Evolutionary conservation across 2,113 vertebrate species (phyloP).

Genomic region (Mus musculus): DNA sequence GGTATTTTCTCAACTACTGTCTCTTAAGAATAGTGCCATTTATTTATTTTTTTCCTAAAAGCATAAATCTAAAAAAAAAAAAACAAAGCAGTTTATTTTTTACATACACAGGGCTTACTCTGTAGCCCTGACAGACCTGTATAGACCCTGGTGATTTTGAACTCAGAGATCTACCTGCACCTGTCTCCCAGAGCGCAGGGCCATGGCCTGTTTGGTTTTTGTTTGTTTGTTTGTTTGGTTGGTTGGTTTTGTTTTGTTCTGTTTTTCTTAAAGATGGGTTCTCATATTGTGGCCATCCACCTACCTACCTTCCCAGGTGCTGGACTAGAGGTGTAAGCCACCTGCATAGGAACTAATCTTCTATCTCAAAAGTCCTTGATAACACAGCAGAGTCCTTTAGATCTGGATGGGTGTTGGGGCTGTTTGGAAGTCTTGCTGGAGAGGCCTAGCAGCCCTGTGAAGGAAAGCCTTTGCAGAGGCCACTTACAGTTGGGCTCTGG

Average conservation of each 20-base stretch:
- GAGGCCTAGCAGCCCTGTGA: background rate
- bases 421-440: conserved; percentile 15
- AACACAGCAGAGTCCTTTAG: conserved; percentile 39
- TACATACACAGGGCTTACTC: background rate
- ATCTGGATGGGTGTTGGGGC: background rate
- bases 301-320: background rate
- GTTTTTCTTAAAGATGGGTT: background rate
- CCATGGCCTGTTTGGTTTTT: background rate
- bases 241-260: background rate
- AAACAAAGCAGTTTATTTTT: conserved; percentile 27
- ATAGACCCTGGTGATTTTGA: background rate
- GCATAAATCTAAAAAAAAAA: conserved; percentile 8
- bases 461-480: conserved; percentile 2
- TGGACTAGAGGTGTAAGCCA: background rate
- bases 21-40: conserved; percentile 23
- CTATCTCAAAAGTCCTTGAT: conserved; percentile 34
- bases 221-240: background rate
- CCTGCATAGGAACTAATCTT: background rate
- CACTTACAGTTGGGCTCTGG: conserved; percentile 17
- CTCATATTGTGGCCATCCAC: background rate
- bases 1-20: conserved; percentile 34
- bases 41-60: conserved; percentile 46
- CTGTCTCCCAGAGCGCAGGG: background rate
- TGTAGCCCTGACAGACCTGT: background rate
- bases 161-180: background rate